Evolutionary conservation across 2,888 invertebrate genomes (phyloP).

Genomic region (Andrena flavipes): DNA sequence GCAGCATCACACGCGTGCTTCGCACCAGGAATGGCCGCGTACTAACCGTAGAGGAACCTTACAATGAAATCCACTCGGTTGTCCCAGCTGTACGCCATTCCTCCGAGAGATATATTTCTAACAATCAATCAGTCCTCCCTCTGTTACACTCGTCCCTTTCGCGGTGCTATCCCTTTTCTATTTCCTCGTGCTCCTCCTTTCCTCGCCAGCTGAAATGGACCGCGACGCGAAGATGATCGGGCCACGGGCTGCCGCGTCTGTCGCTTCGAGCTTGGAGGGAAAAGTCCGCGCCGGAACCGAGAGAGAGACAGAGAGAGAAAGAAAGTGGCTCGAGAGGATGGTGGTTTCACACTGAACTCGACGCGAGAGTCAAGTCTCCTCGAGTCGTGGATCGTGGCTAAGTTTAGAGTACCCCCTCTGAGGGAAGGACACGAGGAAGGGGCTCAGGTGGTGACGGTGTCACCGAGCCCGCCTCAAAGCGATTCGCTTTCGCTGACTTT

Average conservation of each 20-base stretch:
- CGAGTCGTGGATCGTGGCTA: constrained; percentile 74
- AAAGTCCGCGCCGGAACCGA: not conserved
- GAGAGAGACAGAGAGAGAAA: constrained; percentile 61
- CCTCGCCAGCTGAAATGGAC: not conserved
- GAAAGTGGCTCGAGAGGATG: constrained; percentile 76
- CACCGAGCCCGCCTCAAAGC: constrained; percentile 38
- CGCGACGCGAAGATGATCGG: not conserved
- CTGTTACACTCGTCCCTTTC: not conserved
- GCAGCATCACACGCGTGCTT: constrained; percentile 19
- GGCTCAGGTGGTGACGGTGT: constrained; percentile 46
- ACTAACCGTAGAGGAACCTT: constrained; percentile 93
- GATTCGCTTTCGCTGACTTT: constrained; percentile 56
- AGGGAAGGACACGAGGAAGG: constrained; percentile 52
- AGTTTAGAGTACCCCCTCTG: constrained; percentile 76
- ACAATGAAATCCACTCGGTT: constrained; percentile 93
- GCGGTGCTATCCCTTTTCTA: not conserved
- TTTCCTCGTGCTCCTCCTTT: not conserved
- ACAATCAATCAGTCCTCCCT: not conserved
- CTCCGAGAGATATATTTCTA: constrained; percentile 26
- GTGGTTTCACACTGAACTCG: constrained; percentile 77
- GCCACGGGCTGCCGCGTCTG: not conserved
- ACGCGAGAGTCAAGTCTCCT: constrained; percentile 50
- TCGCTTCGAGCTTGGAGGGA: not conserved
- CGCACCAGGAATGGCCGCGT: constrained; percentile 37
- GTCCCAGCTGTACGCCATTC: constrained; percentile 93